Evolutionary conservation across 53 echinoderm and acorn worm species (phyloP).

Genomic region (Temnopleurus reevesii): DNA sequence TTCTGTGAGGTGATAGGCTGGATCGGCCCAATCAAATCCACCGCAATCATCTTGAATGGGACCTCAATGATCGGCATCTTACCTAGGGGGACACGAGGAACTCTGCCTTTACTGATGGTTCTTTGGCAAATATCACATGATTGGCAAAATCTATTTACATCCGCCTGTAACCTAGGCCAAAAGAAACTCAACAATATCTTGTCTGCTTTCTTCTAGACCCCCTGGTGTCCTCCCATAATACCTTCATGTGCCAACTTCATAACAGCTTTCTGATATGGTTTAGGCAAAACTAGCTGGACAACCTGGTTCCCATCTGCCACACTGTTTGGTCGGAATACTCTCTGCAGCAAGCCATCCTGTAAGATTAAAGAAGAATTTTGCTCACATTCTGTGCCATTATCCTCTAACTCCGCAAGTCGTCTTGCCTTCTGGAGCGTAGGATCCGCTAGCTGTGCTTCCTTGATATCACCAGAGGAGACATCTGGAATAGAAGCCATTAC

Average conservation of each 20-base stretch:
- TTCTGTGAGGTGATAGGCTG: slow-evolving; percentile 6
- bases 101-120: slow-evolving; percentile 38
- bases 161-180: slow-evolving; percentile 52
- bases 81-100: slow-evolving; percentile 44
- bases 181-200: slow-evolving; percentile 40
- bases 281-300: slow-evolving; percentile 49
- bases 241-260: slow-evolving; percentile 55
- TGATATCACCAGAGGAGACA: background rate
- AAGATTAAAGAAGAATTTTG: background rate
- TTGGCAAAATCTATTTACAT: slow-evolving; percentile 32
- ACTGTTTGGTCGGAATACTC: slow-evolving; percentile 16
- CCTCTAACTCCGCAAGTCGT: background rate
- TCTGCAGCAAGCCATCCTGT: background rate
- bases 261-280: slow-evolving; percentile 27
- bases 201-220: slow-evolving; percentile 48
- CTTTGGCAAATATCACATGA: slow-evolving; percentile 60
- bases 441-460: slow-evolving; percentile 12
- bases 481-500: background rate
- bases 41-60: slow-evolving; percentile 46
- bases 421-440: background rate
- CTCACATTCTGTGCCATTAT: background rate
- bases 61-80: slow-evolving; percentile 47
- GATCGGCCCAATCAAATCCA: slow-evolving; percentile 47
- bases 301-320: slow-evolving; percentile 22
- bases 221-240: slow-evolving; percentile 51